Base-by-base conservation (phyloP, 1,140 invertebrate genomes). In the Drosophila insularis region DNA sequence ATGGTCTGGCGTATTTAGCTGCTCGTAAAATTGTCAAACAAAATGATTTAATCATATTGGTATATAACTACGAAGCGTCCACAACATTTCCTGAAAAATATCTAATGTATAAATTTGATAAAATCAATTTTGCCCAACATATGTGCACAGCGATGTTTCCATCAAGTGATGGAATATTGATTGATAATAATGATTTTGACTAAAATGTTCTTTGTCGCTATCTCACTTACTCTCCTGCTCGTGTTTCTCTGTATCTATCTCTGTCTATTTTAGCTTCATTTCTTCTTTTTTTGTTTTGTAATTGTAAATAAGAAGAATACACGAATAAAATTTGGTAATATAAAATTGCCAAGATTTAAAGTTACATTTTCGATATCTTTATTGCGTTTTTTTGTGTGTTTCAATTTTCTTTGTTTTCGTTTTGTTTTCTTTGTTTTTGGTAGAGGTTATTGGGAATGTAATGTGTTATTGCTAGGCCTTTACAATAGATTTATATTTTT, bases 61-160 rank as follows among this genome's bases (percentile, higher is more conserved):
- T 90, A 3, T 91, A 90, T 54, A 78, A 72, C 14, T 54, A 40
- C n/a, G 55, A 72, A 6, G 17, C 73, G 17, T 68, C 63, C 11
- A 76, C 71, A 0, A 66, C 71, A 6, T 85, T 89, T 4, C 86
- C 86, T 1, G 82, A 91, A n/a, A 91, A 85, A 54, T 91, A 91
- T 68, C 23, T 85, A 1, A 40, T 81, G 4, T 91, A 81, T 32
- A 89, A 76, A 39, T 76, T 81, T 59, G 66, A 89, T 14, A 71
- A 61, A 0, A 0, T 7, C 0, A n/a, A 74, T 21, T 91, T 89
- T 60, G 21, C 77, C 2, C 2, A 67, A 1, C 82, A 91, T 35
- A 32, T 91, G 43, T 55, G 65, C 10, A 21, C 21, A 3, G 35
- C 37, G 4, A 32, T 87, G 13, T 87, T 84, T 23, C 39, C 80